A percentile compares a stretch with the other conserved stretches of the same genome.
Evolutionary conservation across 2,113 vertebrate genomes (phyloP).

Genomic region (Vicugna pacos): DNA sequence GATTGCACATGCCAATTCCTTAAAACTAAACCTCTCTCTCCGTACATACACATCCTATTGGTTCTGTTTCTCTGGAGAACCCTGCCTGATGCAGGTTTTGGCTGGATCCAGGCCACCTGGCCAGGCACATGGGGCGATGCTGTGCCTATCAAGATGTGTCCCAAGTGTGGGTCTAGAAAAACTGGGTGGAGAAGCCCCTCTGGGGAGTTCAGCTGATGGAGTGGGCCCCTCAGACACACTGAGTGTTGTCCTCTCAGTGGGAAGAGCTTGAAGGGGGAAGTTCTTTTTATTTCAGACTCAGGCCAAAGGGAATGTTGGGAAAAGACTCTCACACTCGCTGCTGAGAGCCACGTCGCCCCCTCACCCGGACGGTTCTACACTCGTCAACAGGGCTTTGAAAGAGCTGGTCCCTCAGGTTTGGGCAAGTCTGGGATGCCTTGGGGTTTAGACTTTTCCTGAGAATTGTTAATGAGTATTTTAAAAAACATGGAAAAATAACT

Average conservation of each 20-base stretch:
- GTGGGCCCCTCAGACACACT: not conserved
- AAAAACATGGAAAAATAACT: not conserved
- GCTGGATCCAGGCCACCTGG: not conserved
- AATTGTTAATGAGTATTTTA: not conserved
- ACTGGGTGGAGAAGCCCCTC: not conserved
- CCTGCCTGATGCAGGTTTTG: not conserved
- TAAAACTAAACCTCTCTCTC: not conserved
- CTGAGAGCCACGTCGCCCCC: not conserved
- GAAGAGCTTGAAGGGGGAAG: not conserved
- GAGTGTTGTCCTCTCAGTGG: not conserved
- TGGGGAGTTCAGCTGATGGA: not conserved
- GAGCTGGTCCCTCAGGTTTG: not conserved
- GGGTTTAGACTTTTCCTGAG: not conserved
- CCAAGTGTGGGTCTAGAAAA: not conserved
- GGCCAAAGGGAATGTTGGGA: not conserved
- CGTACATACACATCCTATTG: not conserved
- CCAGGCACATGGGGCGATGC: not conserved
- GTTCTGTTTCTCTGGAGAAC: not conserved
- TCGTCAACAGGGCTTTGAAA: not conserved
- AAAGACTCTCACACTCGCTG: accelerated
- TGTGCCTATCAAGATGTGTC: not conserved
- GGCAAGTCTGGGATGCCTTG: not conserved
- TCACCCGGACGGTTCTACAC: not conserved
- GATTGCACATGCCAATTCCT: not conserved
- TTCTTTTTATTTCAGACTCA: not conserved